These are phyloP conservation scores for Plusia festucae DNA, from an alignment of 2,888 invertebrate species.

Conservation along the genomic window DNA sequence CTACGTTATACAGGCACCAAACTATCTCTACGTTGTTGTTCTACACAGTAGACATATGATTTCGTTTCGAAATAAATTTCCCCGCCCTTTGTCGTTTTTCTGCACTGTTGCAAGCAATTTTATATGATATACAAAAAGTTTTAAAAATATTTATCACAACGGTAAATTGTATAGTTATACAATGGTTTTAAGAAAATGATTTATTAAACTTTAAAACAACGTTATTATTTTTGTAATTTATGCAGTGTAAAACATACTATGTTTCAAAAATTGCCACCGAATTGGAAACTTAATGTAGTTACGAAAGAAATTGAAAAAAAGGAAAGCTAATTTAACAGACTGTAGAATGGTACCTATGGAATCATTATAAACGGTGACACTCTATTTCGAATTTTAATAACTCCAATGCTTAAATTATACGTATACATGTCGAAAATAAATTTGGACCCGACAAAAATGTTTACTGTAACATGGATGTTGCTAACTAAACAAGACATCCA, in stretches of 20 bases:
- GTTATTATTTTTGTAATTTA: constrained; percentile 43
- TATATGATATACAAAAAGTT: constrained; percentile 56
- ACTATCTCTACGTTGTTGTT: constrained; percentile 83
- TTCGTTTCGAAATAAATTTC: constrained; percentile 88
- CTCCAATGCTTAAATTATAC: constrained; percentile 80
- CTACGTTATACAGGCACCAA: constrained; percentile 74
- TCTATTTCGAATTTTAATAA: constrained; percentile 83
- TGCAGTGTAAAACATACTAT: constrained; percentile 36
- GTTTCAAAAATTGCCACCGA: constrained; percentile 59
- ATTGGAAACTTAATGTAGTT: constrained; percentile 37
- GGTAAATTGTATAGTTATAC: constrained; percentile 36
- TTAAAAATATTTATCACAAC: constrained; percentile 56
- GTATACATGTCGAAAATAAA: constrained; percentile 82
- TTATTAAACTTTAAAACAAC: constrained; percentile 27
- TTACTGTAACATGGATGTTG: constrained; percentile 50
- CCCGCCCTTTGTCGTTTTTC: constrained; percentile 73
- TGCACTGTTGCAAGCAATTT: constrained; percentile 61
- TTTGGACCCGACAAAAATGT: constrained; percentile 82
- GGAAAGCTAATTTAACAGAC: constrained; percentile 38
- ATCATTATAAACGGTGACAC: constrained; percentile 74
- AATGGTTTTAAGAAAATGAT: constrained; percentile 40
- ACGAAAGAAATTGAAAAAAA: constrained; percentile 35
- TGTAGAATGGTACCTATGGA: constrained; percentile 57
- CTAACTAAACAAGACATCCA: constrained; percentile 90
- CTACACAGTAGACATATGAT: constrained; percentile 89